Evolutionary conservation across 2,113 vertebrate species (phyloP).

Genomic region (Callionymus lyra): DNA sequence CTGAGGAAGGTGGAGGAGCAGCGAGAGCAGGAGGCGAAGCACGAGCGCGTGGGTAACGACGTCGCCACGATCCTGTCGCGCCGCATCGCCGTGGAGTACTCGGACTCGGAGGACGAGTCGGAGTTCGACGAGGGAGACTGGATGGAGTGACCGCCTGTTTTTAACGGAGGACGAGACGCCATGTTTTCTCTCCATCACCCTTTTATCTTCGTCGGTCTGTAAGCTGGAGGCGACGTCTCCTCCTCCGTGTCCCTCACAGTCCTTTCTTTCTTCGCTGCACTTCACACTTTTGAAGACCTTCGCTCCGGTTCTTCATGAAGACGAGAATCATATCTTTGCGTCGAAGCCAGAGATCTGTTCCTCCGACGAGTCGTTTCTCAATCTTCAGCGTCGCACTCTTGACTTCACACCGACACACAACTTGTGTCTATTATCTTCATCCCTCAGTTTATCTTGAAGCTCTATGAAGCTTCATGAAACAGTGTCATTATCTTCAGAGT

Average conservation of each 20-base stretch:
- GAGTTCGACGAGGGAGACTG: constrained; percentile 98
- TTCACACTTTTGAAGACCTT: too few species aligned
- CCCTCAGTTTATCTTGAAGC: too few species aligned
- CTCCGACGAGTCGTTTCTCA: too few species aligned
- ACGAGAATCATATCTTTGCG: too few species aligned
- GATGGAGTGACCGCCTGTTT: constrained; percentile 86
- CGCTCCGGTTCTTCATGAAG: too few species aligned
- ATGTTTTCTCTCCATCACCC: constrained; percentile 18
- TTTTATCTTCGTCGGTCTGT: constrained; percentile 29
- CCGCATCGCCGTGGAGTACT: constrained; percentile 95
- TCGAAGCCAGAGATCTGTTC: too few species aligned
- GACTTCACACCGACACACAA: too few species aligned
- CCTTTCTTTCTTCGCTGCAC: not conserved
- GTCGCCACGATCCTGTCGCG: constrained; percentile 96
- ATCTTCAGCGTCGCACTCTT: too few species aligned
- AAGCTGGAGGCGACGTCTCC: constrained; percentile 8
- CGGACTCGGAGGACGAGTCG: constrained; percentile 95
- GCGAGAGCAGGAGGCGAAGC: constrained; percentile 94
- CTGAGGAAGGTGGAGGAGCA: constrained; percentile 97
- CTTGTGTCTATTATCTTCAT: too few species aligned
- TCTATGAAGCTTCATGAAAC: too few species aligned
- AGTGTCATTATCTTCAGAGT: too few species aligned
- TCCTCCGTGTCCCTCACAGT: constrained; percentile 40
- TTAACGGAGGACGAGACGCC: not conserved
- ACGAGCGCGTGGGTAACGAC: constrained; percentile 93